Evolutionary conservation across 2,797 vertebrate genomes (phyloP).

Genomic region (Mycteria americana): DNA sequence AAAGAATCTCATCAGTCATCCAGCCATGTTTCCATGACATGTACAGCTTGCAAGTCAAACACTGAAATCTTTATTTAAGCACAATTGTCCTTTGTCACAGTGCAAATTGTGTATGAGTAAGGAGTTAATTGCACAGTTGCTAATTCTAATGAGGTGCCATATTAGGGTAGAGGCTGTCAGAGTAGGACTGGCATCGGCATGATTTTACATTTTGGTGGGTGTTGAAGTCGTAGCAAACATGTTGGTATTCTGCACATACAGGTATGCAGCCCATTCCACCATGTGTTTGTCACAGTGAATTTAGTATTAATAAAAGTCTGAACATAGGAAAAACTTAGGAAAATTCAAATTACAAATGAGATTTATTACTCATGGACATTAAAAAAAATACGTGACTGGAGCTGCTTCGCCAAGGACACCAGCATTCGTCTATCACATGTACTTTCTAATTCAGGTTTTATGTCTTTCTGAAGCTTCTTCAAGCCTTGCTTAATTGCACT

Average conservation of each 20-base stretch:
- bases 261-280: not conserved
- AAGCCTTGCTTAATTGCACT: not conserved
- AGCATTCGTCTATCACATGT: accelerated
- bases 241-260: not conserved
- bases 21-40: not conserved
- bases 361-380: not conserved
- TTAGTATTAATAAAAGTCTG: not conserved
- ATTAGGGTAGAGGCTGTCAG: not conserved
- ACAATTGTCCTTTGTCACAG: not conserved
- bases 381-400: not conserved
- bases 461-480: not conserved
- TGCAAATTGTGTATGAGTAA: not conserved
- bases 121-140: conserved; percentile 22
- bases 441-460: not conserved
- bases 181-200: not conserved
- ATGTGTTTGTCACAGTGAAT: not conserved
- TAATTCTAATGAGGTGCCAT: not conserved
- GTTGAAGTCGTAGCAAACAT: accelerated
- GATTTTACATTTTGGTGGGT: not conserved
- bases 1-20: conserved; percentile 7
- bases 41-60: not conserved
- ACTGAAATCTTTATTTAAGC: conserved; percentile 14
- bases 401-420: not conserved
- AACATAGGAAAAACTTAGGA: not conserved
- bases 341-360: not conserved